Evolutionary conservation across 2,113 vertebrate genomes (phyloP), one percentile per base, ranked within the genome.

Genomic region (Sorex araneus): DNA sequence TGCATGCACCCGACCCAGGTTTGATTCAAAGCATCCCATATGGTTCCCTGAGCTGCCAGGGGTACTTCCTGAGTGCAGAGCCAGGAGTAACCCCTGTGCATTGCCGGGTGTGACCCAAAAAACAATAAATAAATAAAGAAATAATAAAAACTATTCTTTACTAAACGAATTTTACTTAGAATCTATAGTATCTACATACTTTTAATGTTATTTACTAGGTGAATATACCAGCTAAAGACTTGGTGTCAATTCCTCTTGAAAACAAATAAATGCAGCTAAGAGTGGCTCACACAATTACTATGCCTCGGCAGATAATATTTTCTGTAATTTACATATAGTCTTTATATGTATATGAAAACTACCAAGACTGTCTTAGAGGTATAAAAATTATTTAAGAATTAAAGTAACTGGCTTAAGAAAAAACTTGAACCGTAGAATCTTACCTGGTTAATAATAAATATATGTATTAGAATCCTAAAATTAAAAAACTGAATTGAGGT

Each of bases 291-390:
- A 30, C n/a, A 87, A 70, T 34, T 89, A 77, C 45, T 36, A 90
- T 60, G 57, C 12, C 74, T 88, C 94, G 93, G 71, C 32, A 89
- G 96, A 86, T 64, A 64, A 86, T 64, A 57, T 84, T 40, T 80
- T 54, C 71, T 70, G 73, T 11, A 28, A 50, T 50, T 50, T 23
- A 83, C 13, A 43, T 10, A 23, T 2, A 63, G 57, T 36, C 43
- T 92, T 80, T 75, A 84, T 11, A 60, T 10, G 69, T 2, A 70
- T 25, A 64, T 10, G 7, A 73, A 50, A 69, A 6, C 28, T 88
- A 74, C 12, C 34, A 45, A 70, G 16, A 85, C 25, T 27, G 91
- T 40, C 63, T 84, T 69, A 92, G 30, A 13, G 16, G 27, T 80
- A 28, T 63, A 7, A 73, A 90, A 95, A 89, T 60, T 21, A 60